Evolutionary conservation across 2,888 invertebrate species (phyloP).

Genomic region (Zygothrica quintamaculata): DNA sequence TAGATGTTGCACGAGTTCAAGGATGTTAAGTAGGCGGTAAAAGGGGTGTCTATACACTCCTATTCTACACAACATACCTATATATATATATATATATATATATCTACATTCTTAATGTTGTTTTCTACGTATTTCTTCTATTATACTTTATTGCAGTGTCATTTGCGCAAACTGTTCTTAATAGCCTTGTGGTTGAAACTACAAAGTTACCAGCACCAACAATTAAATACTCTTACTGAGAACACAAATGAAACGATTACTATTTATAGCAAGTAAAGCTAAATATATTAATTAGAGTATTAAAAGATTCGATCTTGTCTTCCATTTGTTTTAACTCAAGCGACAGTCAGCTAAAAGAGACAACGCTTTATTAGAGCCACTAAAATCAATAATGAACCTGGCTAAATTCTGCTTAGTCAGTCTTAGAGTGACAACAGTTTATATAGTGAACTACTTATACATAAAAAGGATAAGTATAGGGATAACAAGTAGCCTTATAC

Average conservation of each 20-base stretch:
- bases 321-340: neutral
- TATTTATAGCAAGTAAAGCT: neutral
- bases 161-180: constrained; percentile 77
- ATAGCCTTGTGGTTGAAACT: constrained; percentile 71
- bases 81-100: neutral
- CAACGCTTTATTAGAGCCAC: constrained; percentile 43
- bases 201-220: constrained; percentile 9
- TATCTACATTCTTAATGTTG: constrained; percentile 56
- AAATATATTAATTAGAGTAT: neutral
- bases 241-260: neutral
- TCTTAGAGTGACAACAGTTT: constrained; percentile 15
- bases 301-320: neutral
- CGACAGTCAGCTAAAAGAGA: neutral
- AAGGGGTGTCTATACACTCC: too few relatives aligned
- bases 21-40: too few relatives aligned
- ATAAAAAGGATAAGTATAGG: constrained; percentile 23
- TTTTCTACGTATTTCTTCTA: constrained; percentile 38
- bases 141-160: constrained; percentile 72
- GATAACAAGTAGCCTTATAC: constrained; percentile 25
- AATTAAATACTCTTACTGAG: neutral
- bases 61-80: constrained; percentile 5
- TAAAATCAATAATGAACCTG: constrained; percentile 52
- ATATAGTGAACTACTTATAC: constrained; percentile 2
- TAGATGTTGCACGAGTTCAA: neutral
- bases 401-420: constrained; percentile 56